Percentiles rank a stretch among this genome's conserved stretches.
Evolutionary conservation across 2,797 vertebrate species (phyloP).

Genomic region (Pantherophis vulpinus): DNA sequence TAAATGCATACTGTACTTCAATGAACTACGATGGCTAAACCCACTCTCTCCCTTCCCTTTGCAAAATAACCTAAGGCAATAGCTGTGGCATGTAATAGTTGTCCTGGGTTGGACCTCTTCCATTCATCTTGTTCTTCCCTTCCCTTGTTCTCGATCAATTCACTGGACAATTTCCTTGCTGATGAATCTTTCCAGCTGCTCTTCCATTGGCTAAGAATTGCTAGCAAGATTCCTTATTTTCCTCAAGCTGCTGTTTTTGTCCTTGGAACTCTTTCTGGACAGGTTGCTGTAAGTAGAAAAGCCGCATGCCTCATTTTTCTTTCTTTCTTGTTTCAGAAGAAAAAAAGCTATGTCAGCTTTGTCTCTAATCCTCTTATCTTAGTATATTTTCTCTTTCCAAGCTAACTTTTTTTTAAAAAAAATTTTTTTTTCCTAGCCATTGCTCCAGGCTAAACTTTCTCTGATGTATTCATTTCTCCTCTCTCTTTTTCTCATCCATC

Average conservation of each 20-base stretch:
- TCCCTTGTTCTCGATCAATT: not conserved
- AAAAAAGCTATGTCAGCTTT: not conserved
- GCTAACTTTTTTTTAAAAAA: not conserved
- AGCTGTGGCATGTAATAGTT: not conserved
- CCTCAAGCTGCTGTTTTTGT: not conserved
- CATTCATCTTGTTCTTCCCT: not conserved
- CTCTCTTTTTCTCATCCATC: not conserved
- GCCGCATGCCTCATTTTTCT: not conserved
- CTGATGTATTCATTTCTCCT: not conserved
- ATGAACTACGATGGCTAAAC: not conserved
- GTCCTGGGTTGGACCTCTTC: not conserved
- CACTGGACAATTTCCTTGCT: not conserved
- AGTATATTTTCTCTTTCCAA: not conserved
- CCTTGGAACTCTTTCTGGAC: not conserved
- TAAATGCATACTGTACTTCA: not conserved
- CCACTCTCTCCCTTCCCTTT: not conserved
- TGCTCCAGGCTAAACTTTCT: not conserved
- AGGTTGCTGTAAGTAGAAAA: not conserved
- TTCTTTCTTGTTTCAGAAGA: not conserved
- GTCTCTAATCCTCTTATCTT: not conserved
- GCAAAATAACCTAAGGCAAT: not conserved
- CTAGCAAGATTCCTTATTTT: not conserved
- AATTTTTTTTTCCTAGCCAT: not conserved
- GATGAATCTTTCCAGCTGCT: not conserved
- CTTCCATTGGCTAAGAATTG: not conserved